These are phyloP conservation scores for Dasypolia templi DNA, from an alignment of 2,888 invertebrate genomes.

Conservation along the genomic window DNA sequence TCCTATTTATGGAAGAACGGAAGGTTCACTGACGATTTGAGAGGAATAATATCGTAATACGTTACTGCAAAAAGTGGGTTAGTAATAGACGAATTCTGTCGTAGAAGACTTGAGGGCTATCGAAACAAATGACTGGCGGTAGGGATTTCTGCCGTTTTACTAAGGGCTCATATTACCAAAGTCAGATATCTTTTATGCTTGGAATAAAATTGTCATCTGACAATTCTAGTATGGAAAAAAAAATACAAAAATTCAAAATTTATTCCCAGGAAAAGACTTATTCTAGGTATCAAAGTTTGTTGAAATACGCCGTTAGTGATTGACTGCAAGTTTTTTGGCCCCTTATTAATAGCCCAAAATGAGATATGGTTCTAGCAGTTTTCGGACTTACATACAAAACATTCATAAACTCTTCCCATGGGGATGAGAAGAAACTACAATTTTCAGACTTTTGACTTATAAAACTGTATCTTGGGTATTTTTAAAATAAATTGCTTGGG, in stretches of 20 bases:
- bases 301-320: too few relatives aligned
- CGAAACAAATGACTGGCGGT: neutral
- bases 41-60: neutral
- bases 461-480: neutral
- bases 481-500: neutral
- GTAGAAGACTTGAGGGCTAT: neutral
- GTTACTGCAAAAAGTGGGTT: neutral
- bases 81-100: neutral
- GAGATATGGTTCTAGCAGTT: neutral
- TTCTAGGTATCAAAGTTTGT: too few relatives aligned
- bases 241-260: too few relatives aligned
- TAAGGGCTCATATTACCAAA: too few relatives aligned
- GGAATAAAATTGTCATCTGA: too few relatives aligned
- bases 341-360: neutral
- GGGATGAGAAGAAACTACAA: too few relatives aligned
- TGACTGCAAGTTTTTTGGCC: neutral
- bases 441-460: neutral
- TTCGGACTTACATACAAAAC: neutral
- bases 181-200: too few relatives aligned
- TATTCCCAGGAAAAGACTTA: too few relatives aligned
- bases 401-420: too few relatives aligned
- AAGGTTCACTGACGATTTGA: constrained; percentile 23
- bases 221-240: too few relatives aligned
- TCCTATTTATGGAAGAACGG: constrained; percentile 41
- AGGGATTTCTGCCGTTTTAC: neutral